A percentile compares a stretch with the other conserved stretches of the same genome.
phyloP scores from a whole-genome alignment of 2,888 invertebrate genomes.

The Biston betularia region DNA sequence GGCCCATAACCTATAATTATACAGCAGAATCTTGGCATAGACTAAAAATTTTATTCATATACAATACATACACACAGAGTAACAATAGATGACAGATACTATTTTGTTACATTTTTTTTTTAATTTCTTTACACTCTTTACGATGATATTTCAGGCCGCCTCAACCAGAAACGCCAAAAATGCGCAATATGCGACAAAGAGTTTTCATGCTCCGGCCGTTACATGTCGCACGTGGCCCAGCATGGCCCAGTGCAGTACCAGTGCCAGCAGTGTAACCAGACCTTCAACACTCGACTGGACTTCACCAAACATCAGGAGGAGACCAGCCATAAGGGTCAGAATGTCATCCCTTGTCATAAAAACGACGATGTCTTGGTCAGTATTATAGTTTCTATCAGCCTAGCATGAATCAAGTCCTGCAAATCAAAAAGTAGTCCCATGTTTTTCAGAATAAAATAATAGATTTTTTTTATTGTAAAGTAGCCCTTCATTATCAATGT shows the following conservation, averaged over 20 bases:
- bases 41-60: too few species aligned
- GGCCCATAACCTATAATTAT: constrained; percentile 95
- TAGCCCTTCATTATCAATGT: too few species aligned
- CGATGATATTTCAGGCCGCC: constrained; percentile 58
- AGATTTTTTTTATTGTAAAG: too few species aligned
- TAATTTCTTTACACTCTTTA: background rate
- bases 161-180: constrained; percentile 65
- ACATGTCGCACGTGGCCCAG: constrained; percentile 85
- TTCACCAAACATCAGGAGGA: constrained; percentile 86
- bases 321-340: constrained; percentile 84
- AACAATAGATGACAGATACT: too few species aligned
- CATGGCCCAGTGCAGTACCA: constrained; percentile 88
- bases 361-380: constrained; percentile 14
- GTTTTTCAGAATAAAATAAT: too few species aligned
- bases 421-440: too few species aligned
- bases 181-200: constrained; percentile 81
- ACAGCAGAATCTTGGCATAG: too few species aligned
- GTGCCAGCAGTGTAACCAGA: constrained; percentile 82
- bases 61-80: too few species aligned
- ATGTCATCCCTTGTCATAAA: constrained; percentile 51
- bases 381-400: background rate
- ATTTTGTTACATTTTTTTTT: too few species aligned
- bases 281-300: constrained; percentile 78
- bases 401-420: too few species aligned
- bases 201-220: constrained; percentile 77